Base-by-base conservation (phyloP, 1,140 invertebrate genomes). In the Yoshiicerus persimilis region DNA sequence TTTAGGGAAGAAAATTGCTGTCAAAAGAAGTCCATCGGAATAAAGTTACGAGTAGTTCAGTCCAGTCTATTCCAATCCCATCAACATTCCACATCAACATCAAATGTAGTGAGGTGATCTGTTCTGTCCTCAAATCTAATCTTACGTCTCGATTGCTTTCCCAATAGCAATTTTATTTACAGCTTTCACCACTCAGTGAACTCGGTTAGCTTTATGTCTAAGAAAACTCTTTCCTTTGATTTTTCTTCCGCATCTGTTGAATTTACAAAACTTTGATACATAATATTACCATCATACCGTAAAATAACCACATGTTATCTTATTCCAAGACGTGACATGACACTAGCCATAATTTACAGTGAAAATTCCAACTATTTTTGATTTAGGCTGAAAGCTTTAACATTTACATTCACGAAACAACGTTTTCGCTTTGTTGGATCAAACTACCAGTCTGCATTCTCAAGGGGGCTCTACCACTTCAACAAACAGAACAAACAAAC, bases 391-490 rank as follows among this genome's bases (percentile, higher is more conserved):
- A 80, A 80, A 80, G 75, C 30, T 80, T 34, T 4, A 38, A 11
- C 30, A 36, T 80, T 32, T 80, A 23, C 75, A 80, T 80, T 34
- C 75, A 38, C 8, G 75, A 34, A 38, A 80, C 75, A 38, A 32
- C 32, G 20, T 80, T 80, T 38, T 80, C 75, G 30, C 75, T 34
- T 80, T 23, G 75, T n/a, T 34, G 32, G 34, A 80, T 34, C 75
- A 80, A 80, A 80, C 64, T 70, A 70, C 27, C 75, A 23, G 32
- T 38, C 75, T 80, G 30, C 75, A 38, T 20, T n/a, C 32, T 80
- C 75, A 30, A 38, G 75, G 75, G 75, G 75, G 75, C 75, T 38
- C 75, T 80, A 80, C 30, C 75, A 80, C n/a, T 80, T 80, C 75
- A 80, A 80, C 34, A 38, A 80, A 80, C 30, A 32, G 20, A 80